phyloP scores from a whole-genome alignment of 2,113 vertebrate genomes.

The Eira barbara region DNA sequence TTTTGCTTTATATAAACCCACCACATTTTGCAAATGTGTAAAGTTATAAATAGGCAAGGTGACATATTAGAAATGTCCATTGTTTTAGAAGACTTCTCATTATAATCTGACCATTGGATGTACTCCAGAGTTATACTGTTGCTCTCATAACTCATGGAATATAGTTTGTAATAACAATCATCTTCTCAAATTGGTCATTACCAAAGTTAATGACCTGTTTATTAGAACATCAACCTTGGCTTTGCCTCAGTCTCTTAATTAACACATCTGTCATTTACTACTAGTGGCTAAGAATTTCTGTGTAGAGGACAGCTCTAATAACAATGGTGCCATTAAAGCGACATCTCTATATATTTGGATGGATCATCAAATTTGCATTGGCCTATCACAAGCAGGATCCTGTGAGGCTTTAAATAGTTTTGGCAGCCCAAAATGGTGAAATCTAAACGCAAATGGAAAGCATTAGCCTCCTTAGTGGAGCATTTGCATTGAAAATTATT shows the following conservation, averaged over 20 bases:
- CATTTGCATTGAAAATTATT: constrained; percentile 58
- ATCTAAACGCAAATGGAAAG: constrained; percentile 47
- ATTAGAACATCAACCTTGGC: constrained; percentile 88
- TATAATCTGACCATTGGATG: constrained; percentile 69
- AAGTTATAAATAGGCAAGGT: constrained; percentile 65
- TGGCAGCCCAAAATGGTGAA: constrained; percentile 47
- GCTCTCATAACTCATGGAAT: constrained; percentile 77
- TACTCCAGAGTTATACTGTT: constrained; percentile 75
- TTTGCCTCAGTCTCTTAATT: constrained; percentile 85
- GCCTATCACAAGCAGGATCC: constrained; percentile 22
- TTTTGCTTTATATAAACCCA: constrained; percentile 51
- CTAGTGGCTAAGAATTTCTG: constrained; percentile 75
- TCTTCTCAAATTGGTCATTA: constrained; percentile 87
- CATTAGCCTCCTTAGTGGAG: constrained; percentile 35
- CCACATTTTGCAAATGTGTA: constrained; percentile 42
- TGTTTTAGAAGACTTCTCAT: constrained; percentile 65
- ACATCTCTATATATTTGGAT: constrained; percentile 64
- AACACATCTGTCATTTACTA: constrained; percentile 86
- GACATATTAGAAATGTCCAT: constrained; percentile 10
- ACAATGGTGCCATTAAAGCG: constrained; percentile 64
- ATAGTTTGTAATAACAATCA: constrained; percentile 84
- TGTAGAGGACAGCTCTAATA: constrained; percentile 62
- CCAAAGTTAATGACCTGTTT: constrained; percentile 88
- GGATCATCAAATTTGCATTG: constrained; percentile 46
- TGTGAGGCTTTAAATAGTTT: constrained; percentile 39